Base-by-base conservation (phyloP, 2,888 invertebrate genomes). In the Malachius bipustulatus region DNA sequence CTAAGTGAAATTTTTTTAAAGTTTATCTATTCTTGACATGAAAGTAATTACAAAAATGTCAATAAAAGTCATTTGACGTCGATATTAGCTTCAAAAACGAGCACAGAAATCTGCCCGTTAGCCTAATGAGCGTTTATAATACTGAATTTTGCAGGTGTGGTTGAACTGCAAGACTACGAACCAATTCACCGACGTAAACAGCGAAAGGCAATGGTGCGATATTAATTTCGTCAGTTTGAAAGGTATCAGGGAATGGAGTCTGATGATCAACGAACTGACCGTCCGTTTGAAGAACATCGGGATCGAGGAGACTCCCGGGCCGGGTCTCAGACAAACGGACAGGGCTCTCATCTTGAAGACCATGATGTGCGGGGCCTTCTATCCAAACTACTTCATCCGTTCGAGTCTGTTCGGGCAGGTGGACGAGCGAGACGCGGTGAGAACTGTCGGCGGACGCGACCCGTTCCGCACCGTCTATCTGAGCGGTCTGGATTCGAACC, bases 331-430 rank as follows among this genome's bases (percentile, higher is more conserved):
- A n/a, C n/a, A n/a, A n/a, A n/a, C n/a, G n/a, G n/a, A n/a, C n/a
- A n/a, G n/a, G n/a, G n/a, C 2, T 19, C n/a, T n/a, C 8, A 14
- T 44, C 39, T 39, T 50, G 4, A 56, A 82, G 81, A 58, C 85
- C 26, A 69, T 81, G n/a, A 64, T 87, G 19, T 78, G 82, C 38
- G 89, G 85, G 2, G 91, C 93, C 2, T 91, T 91, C 61, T 96
- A 91, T 64, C 96, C 96, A 0, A 80, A 93, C 60, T 94, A 84
- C 60, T 94, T 87, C 62, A 60, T 77, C 12, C 69, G 74, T 16
- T 52, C 63, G 4, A 54, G 64, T 12, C 60, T 62, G 4, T 11
- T 28, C 24, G 69, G 70, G 32, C 67, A 70, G 35, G 60, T 67
- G 0, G 70, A 75, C 40, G 82, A 85, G 53, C 65, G 73, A 1